phyloP scores from a whole-genome alignment of 2,888 invertebrate genomes.

The Hydropsyche betteni region DNA sequence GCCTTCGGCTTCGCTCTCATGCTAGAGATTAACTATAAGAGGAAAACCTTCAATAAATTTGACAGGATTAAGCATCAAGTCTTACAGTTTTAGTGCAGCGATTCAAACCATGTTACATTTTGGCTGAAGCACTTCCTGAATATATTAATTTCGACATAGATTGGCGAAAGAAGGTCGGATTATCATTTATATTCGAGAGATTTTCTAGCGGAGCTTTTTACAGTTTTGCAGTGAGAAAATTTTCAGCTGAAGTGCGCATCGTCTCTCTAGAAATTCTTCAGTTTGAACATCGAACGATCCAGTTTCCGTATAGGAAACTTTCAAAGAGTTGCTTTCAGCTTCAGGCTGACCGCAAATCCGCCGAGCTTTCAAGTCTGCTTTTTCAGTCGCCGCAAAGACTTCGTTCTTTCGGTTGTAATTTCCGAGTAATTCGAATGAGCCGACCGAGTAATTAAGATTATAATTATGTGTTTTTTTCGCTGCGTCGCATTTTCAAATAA shows the following conservation, averaged over 20 bases:
- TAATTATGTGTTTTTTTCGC: not conserved
- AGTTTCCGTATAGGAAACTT: constrained; percentile 2
- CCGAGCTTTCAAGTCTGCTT: constrained; percentile 5
- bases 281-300: not conserved
- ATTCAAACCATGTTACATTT: too few species aligned
- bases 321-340: not conserved
- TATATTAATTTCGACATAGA: too few species aligned
- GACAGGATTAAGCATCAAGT: constrained; percentile 10
- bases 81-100: not conserved
- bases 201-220: too few species aligned
- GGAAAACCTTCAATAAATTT: constrained; percentile 24
- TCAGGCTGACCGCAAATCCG: not conserved
- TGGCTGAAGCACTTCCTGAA: too few species aligned
- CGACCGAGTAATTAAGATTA: not conserved
- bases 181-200: too few species aligned
- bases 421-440: not conserved
- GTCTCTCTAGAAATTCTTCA: not conserved
- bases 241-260: not conserved
- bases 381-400: not conserved
- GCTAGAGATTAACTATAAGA: constrained; percentile 3
- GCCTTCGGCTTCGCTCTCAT: not conserved
- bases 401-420: not conserved
- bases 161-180: too few species aligned
- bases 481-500: too few species aligned
- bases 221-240: too few species aligned